Evolutionary conservation across 2,888 invertebrate genomes (phyloP).

Genomic region (Bibio marci): DNA sequence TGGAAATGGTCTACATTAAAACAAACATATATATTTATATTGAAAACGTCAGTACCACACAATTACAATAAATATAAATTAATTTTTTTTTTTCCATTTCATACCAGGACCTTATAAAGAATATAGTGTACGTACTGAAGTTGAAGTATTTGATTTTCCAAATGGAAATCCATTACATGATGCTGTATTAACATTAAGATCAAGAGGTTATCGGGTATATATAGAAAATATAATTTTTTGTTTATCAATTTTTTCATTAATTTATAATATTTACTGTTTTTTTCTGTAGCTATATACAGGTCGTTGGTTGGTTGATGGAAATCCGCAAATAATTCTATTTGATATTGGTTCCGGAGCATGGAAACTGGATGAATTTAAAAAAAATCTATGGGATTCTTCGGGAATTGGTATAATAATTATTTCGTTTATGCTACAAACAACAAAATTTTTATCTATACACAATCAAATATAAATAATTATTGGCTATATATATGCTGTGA

Average conservation of each 20-base stretch:
- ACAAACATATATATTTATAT: conserved; percentile 9
- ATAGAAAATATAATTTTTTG: too few relatives aligned
- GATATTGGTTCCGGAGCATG: conserved; percentile 93
- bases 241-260: background rate
- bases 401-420: conserved; percentile 74
- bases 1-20: conserved; percentile 14
- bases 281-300: conserved; percentile 64
- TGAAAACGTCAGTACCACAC: too few relatives aligned
- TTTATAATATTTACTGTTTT: background rate
- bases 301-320: conserved; percentile 99
- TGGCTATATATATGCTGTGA: too few relatives aligned
- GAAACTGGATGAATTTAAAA: conserved; percentile 90
- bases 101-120: conserved; percentile 68
- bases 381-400: conserved; percentile 79
- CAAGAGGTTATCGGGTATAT: conserved; percentile 71
- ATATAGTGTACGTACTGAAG: conserved; percentile 80
- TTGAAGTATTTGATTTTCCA: conserved; percentile 82
- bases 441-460: background rate
- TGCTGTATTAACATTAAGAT: conserved; percentile 61
- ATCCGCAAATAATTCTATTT: conserved; percentile 92
- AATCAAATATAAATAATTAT: too few relatives aligned
- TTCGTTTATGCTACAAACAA: conserved; percentile 28
- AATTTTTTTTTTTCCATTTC: too few relatives aligned
- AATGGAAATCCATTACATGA: conserved; percentile 51
- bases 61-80: too few relatives aligned